These are phyloP conservation scores for Lasioglossum calceatum DNA, from an alignment of 2,888 invertebrate species.

Conservation along the genomic window DNA sequence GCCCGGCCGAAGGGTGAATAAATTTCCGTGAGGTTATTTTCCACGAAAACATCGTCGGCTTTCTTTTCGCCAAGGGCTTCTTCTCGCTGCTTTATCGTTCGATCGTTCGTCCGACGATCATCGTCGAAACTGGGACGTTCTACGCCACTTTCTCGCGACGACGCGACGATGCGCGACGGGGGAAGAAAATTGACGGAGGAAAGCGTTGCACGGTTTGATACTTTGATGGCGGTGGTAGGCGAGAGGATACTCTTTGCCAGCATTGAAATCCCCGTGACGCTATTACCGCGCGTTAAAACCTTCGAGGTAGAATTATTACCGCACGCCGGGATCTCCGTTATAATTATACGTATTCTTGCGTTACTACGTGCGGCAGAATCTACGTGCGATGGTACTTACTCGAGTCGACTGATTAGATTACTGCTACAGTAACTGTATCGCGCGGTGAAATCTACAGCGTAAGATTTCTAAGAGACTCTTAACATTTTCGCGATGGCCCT, in stretches of 20 bases:
- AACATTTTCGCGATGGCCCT: neutral
- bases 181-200: neutral
- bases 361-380: neutral
- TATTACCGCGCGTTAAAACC: neutral
- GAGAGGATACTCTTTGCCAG: neutral
- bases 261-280: slow-evolving; percentile 4
- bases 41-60: slow-evolving; percentile 7
- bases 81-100: neutral
- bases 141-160: neutral
- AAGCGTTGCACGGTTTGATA: slow-evolving; percentile 7
- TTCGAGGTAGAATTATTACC: neutral
- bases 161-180: neutral
- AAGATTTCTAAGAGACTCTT: neutral
- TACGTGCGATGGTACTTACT: neutral
- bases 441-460: neutral
- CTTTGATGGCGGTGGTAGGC: neutral
- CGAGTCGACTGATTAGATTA: neutral
- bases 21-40: slow-evolving; percentile 51
- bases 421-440: neutral
- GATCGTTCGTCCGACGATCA: neutral
- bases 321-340: neutral
- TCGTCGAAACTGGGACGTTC: neutral
- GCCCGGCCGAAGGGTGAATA: slow-evolving; percentile 56
- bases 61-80: neutral
- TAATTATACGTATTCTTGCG: neutral